phyloP scores from a whole-genome alignment of 1,140 invertebrate genomes.

The Stegodyphus mimosarum region DNA sequence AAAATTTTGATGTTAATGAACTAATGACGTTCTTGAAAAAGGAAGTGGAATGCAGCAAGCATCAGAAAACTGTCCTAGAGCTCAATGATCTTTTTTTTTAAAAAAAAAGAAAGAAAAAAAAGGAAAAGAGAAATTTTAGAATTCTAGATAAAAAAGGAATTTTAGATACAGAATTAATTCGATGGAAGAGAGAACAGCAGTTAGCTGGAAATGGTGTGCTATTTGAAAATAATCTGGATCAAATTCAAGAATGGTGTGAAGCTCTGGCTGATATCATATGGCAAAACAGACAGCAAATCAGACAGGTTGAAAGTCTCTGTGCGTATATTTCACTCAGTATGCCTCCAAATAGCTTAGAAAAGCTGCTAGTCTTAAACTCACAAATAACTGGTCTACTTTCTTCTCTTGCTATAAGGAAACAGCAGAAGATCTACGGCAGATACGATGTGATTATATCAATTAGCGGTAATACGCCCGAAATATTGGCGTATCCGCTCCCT shows the following conservation, averaged over 20 bases:
- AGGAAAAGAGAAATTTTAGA: too few species aligned
- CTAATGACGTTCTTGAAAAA: too few species aligned
- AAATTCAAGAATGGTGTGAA: slow-evolving; percentile 94
- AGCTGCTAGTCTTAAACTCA: slow-evolving; percentile 75
- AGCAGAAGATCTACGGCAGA: too few species aligned
- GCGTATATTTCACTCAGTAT: slow-evolving; percentile 75
- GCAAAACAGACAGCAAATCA: slow-evolving; percentile 85
- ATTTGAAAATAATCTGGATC: slow-evolving; percentile 84
- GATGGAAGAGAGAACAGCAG: slow-evolving; percentile 94
- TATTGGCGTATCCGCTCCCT: too few species aligned
- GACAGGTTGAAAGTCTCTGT: slow-evolving; percentile 79
- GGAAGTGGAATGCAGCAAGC: too few species aligned
- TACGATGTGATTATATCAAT: too few species aligned
- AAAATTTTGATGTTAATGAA: too few species aligned
- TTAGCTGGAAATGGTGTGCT: slow-evolving; percentile 89
- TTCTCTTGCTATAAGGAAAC: slow-evolving; percentile 86
- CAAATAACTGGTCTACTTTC: slow-evolving; percentile 84
- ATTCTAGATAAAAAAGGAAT: slow-evolving; percentile 85
- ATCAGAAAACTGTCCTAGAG: too few species aligned
- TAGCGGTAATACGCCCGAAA: too few species aligned
- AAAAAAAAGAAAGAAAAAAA: too few species aligned
- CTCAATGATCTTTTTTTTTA: too few species aligned
- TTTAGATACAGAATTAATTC: slow-evolving; percentile 89
- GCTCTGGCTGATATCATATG: slow-evolving; percentile 88
- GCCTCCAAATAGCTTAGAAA: slow-evolving; percentile 75